phyloP scores from a whole-genome alignment of 2,888 invertebrate genomes.

The Halictus ligatus region DNA sequence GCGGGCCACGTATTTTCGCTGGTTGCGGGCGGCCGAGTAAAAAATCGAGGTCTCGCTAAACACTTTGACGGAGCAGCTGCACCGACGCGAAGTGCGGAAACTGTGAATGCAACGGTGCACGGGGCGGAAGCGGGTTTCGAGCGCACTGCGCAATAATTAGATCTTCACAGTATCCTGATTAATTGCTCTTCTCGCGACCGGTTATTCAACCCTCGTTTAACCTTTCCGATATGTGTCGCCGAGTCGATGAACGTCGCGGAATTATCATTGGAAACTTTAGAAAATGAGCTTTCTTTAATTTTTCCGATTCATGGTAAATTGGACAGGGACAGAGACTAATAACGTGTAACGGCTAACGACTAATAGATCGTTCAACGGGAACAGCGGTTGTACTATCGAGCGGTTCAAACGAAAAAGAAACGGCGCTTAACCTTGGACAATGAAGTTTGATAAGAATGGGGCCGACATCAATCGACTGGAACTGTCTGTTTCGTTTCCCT shows the following conservation, averaged over 20 bases:
- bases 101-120: not conserved
- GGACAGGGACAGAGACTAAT: too few relatives aligned
- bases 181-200: not conserved
- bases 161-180: not conserved
- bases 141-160: not conserved
- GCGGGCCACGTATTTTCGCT: not conserved
- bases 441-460: slow-evolving; percentile 14
- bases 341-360: not conserved
- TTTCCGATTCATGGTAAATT: too few relatives aligned
- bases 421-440: not conserved
- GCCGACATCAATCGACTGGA: slow-evolving; percentile 19
- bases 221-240: too few relatives aligned
- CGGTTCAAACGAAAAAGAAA: not conserved
- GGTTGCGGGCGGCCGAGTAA: not conserved
- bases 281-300: too few relatives aligned
- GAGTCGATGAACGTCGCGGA: too few relatives aligned
- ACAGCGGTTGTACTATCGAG: not conserved
- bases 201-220: not conserved
- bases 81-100: not conserved
- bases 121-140: not conserved
- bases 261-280: too few relatives aligned
- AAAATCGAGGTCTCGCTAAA: not conserved
- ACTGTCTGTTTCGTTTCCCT: slow-evolving; percentile 18
- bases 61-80: not conserved
- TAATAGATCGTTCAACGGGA: not conserved